Evolutionary conservation across 2,113 vertebrate genomes (phyloP), one percentile per base, ranked within the genome.

Genomic region (Rhynchopsitta pachyrhyncha): DNA sequence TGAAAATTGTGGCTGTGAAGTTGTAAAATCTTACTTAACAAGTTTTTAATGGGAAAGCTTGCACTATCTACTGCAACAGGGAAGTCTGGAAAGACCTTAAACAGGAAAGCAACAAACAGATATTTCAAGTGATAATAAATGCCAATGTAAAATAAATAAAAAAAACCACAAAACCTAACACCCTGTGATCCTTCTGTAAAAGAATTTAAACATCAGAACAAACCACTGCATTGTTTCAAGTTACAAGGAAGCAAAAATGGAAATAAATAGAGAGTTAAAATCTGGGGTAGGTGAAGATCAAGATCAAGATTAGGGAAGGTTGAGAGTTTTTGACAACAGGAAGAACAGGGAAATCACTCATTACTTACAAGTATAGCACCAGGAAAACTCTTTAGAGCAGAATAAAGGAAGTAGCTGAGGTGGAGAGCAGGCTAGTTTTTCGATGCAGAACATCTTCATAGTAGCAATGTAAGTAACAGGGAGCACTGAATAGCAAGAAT

Each of bases 281-380:
- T 60, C 23, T 39, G 8, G 19, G 33, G 67, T 88, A 91, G 29
- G 7, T 59, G 23, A 88, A 82, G 57, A 62, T 74, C 17, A 77
- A 74, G 70, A 73, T 39, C 7, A 63, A 49, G n/a, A 75, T 47
- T 47, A 60, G 41, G 27, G 24, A 95, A 83, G 20, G 0, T 7
- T 49, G 33, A 80, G 42, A 86, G n/a, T 15, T 68, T 93, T 67
- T 68, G 29, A 62, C 25, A 70, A n/a, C 22, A 80, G 59, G 22
- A 71, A 63, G 15, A 81, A 75, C 3, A 55, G 44, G 24, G 79
- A 69, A 62, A 83, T 64, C 20, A 74, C 9, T 55, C 5, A 17
- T 63, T 67, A 70, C 17, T 37, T 35, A 0, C 11, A 64, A 46
- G 13, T 31, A 25, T 25, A 69, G 4, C 1, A 7, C 24, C n/a